phyloP scores from a whole-genome alignment of 2,888 invertebrate species.

The Dryobota labecula region DNA sequence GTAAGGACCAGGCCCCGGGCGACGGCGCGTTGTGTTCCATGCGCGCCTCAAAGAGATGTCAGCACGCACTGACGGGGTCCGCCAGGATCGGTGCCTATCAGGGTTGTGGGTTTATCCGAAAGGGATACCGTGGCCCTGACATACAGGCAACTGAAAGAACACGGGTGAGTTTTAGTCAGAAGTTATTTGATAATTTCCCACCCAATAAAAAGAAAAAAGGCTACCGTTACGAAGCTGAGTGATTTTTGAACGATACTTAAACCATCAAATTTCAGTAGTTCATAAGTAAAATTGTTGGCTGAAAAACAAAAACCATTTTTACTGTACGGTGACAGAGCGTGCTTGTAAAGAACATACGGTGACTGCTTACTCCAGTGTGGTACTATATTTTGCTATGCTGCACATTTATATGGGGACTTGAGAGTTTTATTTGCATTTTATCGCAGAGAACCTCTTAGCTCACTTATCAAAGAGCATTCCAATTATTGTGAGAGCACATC shows the following conservation, averaged over 20 bases:
- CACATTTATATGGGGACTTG: background rate
- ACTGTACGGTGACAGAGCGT: background rate
- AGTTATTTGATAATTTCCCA: too few species aligned
- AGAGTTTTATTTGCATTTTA: background rate
- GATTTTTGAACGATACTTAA: background rate
- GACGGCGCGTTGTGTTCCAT: too few species aligned
- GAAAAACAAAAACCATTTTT: background rate
- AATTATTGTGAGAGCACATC: slow-evolving; percentile 36
- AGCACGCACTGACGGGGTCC: too few species aligned
- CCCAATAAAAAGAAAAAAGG: too few species aligned
- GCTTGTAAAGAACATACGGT: background rate
- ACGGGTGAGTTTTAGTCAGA: too few species aligned
- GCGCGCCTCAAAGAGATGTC: too few species aligned
- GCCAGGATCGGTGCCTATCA: too few species aligned
- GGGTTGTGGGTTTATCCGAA: too few species aligned
- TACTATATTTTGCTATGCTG: too few species aligned
- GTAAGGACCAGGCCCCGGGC: too few species aligned
- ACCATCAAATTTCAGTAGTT: background rate
- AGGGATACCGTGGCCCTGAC: too few species aligned
- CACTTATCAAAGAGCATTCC: slow-evolving; percentile 19
- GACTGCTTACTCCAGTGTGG: background rate
- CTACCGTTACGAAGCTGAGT: background rate
- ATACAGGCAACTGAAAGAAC: too few species aligned
- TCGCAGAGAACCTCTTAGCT: background rate
- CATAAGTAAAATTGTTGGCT: background rate